Percentiles rank a stretch among this genome's conserved stretches.
phyloP scores from a whole-genome alignment of 2,113 vertebrate species.

The Nibea albiflora region DNA sequence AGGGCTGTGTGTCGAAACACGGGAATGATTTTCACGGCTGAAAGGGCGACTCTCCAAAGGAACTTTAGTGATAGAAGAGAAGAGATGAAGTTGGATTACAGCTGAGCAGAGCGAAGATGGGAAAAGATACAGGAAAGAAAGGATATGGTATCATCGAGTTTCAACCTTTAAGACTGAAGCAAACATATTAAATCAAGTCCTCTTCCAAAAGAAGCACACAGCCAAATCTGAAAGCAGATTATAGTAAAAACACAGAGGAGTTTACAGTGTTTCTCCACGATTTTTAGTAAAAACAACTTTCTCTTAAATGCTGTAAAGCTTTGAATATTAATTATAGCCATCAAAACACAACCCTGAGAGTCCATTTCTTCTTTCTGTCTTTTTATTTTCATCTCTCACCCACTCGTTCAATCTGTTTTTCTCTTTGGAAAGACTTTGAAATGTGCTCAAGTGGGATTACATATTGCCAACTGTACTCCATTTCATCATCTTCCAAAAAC shows the following conservation, averaged over 20 bases:
- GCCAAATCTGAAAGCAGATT: constrained; percentile 26
- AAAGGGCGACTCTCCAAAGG: constrained; percentile 42
- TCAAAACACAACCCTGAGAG: constrained; percentile 7
- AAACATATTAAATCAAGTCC: not conserved
- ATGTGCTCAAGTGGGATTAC: constrained; percentile 25
- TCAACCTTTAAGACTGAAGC: constrained; percentile 2
- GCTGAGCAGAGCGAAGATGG: not conserved
- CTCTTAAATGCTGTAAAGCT: not conserved
- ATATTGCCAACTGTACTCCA: not conserved
- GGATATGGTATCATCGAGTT: not conserved
- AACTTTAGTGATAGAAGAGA: constrained; percentile 19
- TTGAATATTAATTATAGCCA: constrained; percentile 9
- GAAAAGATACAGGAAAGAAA: constrained; percentile 3
- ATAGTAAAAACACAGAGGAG: constrained; percentile 14
- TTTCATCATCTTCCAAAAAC: constrained; percentile 16
- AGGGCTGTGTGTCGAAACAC: constrained; percentile 60
- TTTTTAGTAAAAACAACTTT: not conserved
- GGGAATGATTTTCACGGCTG: constrained; percentile 72
- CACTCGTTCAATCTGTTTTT: constrained; percentile 24
- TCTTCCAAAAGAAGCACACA: not conserved
- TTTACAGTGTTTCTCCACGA: not conserved
- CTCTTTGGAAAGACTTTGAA: constrained; percentile 39
- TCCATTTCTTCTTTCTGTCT: not conserved
- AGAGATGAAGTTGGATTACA: constrained; percentile 6
- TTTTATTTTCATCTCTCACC: not conserved